Conservation (phyloP, 2,888 invertebrate genomes). For the Protonemura montana region DNA sequence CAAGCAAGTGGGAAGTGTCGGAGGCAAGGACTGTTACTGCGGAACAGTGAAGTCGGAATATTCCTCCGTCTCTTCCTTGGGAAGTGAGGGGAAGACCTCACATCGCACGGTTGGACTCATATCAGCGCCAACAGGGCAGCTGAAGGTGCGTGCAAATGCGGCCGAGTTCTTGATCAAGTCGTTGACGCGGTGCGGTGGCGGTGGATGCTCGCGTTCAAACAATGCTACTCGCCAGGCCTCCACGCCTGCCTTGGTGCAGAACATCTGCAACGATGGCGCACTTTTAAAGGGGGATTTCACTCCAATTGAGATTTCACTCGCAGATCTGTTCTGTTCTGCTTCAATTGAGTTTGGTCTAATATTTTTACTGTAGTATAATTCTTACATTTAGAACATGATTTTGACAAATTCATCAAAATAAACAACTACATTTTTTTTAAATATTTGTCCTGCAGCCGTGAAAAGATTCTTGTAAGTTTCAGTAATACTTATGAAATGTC, state of each 20-base stretch:
- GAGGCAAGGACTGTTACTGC: neutral
- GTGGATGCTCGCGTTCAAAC: conserved; percentile 46
- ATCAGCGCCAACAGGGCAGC: neutral
- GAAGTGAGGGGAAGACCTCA: conserved; percentile 25
- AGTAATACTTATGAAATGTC: too few relatives aligned
- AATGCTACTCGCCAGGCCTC: conserved; percentile 38
- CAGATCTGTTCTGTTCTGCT: too few relatives aligned
- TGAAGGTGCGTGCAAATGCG: conserved; percentile 41
- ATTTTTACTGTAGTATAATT: too few relatives aligned
- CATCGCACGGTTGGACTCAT: conserved; percentile 35
- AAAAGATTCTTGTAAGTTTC: too few relatives aligned
- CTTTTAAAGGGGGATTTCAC: too few relatives aligned
- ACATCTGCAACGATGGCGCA: conserved; percentile 36
- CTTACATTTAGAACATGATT: too few relatives aligned
- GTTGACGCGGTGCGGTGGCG: conserved; percentile 43
- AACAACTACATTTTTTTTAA: too few relatives aligned
- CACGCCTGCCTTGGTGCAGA: conserved; percentile 44
- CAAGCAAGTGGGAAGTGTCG: too few relatives aligned
- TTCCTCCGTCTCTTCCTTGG: neutral
- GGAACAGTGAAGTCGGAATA: neutral
- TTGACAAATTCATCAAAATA: too few relatives aligned
- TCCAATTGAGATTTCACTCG: too few relatives aligned
- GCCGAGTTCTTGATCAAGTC: conserved; percentile 36
- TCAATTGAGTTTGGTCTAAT: too few relatives aligned
- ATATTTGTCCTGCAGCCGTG: too few relatives aligned